Base-by-base conservation (phyloP, 2,797 vertebrate species). In the Amblyopsis hoosieri region DNA sequence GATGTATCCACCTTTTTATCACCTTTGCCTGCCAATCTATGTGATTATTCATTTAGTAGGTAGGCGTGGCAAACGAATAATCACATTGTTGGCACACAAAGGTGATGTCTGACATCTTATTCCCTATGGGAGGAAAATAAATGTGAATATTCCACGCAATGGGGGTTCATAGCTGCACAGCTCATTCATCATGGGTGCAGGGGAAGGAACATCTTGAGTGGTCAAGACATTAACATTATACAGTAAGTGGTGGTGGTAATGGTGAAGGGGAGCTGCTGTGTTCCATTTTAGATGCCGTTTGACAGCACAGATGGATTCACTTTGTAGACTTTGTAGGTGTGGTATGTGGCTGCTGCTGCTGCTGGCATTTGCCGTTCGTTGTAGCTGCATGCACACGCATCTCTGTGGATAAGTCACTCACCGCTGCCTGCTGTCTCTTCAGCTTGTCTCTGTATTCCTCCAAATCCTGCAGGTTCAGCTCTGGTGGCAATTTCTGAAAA, bases 381-480 rank as follows among this genome's bases (percentile, higher is more conserved):
- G 37, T 17, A 14, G 8, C n/a, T 51, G 49, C 9, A 15, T 54
- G 23, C 12, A 29, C 12, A 12, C 6, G 29, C 33, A 29, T 33
- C 12, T 54, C 23, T n/a, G 53, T 54, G 53, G 3, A 11, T 17
- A 62, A 54, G 53, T 62, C 64, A 94, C 97, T 95, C 87, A 99
- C 98, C 47, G 96, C 96, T 67, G 95, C 94, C 84, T 99, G 97
- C 64, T 99, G 96, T 82, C 90, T 94, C 79, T 97, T 98, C 69
- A 99, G 82, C 74, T 94, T 97, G 85, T 99, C 96, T 92, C 95
- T 93, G 82, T 96, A 94, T 2, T 96, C 95, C 76, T 99, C 98
- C 67, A 99, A 80, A 70, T 98, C 96, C 87, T 95, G 95, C 78
- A 99, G 94, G 85, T 92, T 95, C 75, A 99, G 93, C 79, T 97